phyloP scores from a whole-genome alignment of 2,888 invertebrate species.

The Leptinotarsa rubiginosa region DNA sequence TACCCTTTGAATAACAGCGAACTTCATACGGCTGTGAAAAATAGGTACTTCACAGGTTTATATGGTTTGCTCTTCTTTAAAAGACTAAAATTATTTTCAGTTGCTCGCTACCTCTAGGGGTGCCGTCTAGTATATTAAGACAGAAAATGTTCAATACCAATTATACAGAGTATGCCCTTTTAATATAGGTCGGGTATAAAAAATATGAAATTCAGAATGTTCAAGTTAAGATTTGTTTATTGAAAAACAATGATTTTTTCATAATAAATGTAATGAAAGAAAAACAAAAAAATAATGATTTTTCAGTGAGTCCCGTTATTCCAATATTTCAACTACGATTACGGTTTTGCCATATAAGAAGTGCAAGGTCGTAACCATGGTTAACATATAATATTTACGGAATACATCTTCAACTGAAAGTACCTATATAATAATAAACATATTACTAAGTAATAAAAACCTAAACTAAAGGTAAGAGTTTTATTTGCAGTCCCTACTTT shows the following conservation, averaged over 20 bases:
- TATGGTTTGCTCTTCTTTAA: background rate
- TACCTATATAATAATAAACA: constrained; percentile 1
- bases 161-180: too few relatives aligned
- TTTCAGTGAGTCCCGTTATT: background rate
- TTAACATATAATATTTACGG: background rate
- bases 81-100: background rate
- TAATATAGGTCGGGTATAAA: too few relatives aligned
- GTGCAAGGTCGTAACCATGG: constrained; percentile 16
- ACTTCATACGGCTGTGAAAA: background rate
- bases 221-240: too few relatives aligned
- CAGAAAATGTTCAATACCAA: too few relatives aligned
- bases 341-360: constrained; percentile 8
- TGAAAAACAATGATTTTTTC: too few relatives aligned
- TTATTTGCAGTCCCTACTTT: constrained; percentile 7
- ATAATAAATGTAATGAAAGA: too few relatives aligned
- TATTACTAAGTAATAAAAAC: background rate
- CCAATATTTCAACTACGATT: constrained; percentile 4
- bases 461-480: constrained; percentile 12
- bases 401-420: background rate
- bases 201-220: too few relatives aligned
- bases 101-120: too few relatives aligned
- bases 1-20: background rate
- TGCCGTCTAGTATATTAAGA: too few relatives aligned
- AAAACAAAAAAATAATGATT: too few relatives aligned
- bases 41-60: background rate